phyloP scores from a whole-genome alignment of 2,888 invertebrate species.

The Phalera bucephala region DNA sequence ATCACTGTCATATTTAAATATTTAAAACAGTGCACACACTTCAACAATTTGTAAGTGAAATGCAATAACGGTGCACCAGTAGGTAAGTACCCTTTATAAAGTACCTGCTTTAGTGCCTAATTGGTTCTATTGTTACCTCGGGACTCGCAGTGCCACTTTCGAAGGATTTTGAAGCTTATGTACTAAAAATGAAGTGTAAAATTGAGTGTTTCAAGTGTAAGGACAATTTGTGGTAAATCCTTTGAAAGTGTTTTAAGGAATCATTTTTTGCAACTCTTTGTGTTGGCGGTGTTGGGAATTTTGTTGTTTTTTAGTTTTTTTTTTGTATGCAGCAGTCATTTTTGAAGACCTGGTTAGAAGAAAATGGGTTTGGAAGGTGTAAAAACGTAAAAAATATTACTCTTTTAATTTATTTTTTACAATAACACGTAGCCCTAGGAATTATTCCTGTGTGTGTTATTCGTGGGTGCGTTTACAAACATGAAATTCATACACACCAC shows the following conservation, averaged over 20 bases:
- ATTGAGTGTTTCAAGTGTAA: neutral
- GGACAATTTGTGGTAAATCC: neutral
- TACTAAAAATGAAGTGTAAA: neutral
- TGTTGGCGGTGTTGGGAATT: too few species aligned
- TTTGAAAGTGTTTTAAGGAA: constrained; percentile 2
- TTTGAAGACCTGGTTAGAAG: too few species aligned
- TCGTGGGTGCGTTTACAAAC: too few species aligned
- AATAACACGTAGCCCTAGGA: too few species aligned
- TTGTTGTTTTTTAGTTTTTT: neutral
- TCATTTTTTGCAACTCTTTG: neutral
- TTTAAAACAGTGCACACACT: constrained; percentile 9
- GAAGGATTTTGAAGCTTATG: neutral
- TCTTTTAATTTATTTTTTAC: too few species aligned
- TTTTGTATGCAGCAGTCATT: neutral
- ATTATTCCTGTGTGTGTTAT: too few species aligned
- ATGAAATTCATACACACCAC: too few species aligned
- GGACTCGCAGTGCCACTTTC: neutral
- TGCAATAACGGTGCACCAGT: constrained; percentile 7
- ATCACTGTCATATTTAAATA: neutral
- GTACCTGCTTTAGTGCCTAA: constrained; percentile 36
- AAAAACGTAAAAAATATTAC: too few species aligned
- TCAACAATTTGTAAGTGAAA: constrained; percentile 6
- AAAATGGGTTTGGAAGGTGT: too few species aligned
- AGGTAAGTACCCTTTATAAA: constrained; percentile 2
- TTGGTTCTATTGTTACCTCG: constrained; percentile 23